Conservation (phyloP, 2,888 invertebrate species). For the Apamea anceps region DNA sequence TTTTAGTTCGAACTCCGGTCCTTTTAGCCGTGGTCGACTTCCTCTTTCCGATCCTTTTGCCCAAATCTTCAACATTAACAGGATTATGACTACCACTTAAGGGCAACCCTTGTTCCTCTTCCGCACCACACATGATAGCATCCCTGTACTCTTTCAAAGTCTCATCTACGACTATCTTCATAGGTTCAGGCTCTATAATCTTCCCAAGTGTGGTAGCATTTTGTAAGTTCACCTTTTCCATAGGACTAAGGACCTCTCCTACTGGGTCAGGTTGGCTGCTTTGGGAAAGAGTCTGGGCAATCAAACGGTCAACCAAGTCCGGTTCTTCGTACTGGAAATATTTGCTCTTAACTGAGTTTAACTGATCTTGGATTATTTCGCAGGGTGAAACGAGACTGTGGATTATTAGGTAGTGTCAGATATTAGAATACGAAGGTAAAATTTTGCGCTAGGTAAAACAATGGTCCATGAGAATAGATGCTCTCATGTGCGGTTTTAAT, state of each 20-base stretch:
- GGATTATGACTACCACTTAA: conserved; percentile 74
- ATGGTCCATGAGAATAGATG: neutral
- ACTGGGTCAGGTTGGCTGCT: conserved; percentile 74
- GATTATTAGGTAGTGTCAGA: neutral
- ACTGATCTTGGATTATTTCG: conserved; percentile 68
- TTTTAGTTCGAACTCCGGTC: conserved; percentile 72
- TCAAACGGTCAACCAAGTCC: conserved; percentile 73
- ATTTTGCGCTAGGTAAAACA: neutral
- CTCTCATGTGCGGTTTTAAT: too few species aligned
- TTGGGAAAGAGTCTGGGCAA: conserved; percentile 76
- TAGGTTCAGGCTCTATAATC: conserved; percentile 65
- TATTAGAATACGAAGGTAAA: neutral
- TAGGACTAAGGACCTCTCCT: conserved; percentile 74
- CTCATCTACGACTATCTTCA: conserved; percentile 65
- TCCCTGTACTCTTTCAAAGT: conserved; percentile 77
- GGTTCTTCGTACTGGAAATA: conserved; percentile 71
- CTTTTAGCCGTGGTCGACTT: conserved; percentile 64
- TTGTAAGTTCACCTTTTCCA: conserved; percentile 74
- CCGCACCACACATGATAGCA: conserved; percentile 69
- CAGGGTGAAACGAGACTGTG: conserved; percentile 70
- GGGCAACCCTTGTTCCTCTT: conserved; percentile 69
- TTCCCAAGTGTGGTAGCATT: conserved; percentile 71
- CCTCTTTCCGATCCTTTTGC: conserved; percentile 69
- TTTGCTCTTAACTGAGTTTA: conserved; percentile 69
- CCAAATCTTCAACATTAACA: conserved; percentile 69